Base-by-base conservation (phyloP, 2,113 vertebrate species). In the Thomomys bottae region DNA sequence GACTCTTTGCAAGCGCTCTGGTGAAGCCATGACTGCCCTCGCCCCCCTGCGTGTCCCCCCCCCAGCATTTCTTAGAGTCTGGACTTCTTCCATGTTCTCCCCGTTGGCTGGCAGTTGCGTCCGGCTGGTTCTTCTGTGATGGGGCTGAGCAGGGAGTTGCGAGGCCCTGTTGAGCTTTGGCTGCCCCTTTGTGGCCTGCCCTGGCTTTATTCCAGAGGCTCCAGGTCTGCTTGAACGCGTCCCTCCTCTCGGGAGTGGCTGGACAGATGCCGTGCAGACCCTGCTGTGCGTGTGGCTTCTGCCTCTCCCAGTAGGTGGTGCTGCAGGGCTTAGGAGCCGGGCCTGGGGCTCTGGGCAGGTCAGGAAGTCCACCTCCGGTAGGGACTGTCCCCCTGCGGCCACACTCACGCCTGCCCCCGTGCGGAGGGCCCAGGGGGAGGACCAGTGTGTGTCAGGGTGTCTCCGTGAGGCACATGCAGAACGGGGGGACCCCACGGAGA, bases 251-350 rank as follows among this genome's bases (percentile, higher is more conserved):
- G n/a, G n/a, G n/a, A n/a, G n/a, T n/a, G n/a, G n/a, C n/a, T n/a
- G n/a, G n/a, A n/a, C n/a, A n/a, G n/a, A n/a, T n/a, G n/a, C n/a
- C n/a, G n/a, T 26, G 17, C 57, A 71, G 84, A 84, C 68, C 68
- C 30, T 38, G 15, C 38, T 3, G 21, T 61, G 49, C 4, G 32
- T 84, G 72, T 89, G 89, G 77, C 90, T 96, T 82, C 96, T 97
- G 90, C 94, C 96, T 96, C 93, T 40, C 78, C 95, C 96, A 95
- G 94, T 92, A 97, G 95, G 93, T 97, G 96, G 94, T 26, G 34
- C 96, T 84, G 84, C 57, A 93, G 92, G 95, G 93, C 94, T 95
- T 95, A 96, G 42, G 79, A 92, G 95, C 93, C 82, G 71, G 92
- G 59, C 68, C 61, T 45, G 90, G 92, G 91, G 86, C 71, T 86